A percentile compares a stretch with the other conserved stretches of the same genome.
Conservation (phyloP, 2,888 invertebrate genomes). For the Drosophila nigricruria region DNA sequence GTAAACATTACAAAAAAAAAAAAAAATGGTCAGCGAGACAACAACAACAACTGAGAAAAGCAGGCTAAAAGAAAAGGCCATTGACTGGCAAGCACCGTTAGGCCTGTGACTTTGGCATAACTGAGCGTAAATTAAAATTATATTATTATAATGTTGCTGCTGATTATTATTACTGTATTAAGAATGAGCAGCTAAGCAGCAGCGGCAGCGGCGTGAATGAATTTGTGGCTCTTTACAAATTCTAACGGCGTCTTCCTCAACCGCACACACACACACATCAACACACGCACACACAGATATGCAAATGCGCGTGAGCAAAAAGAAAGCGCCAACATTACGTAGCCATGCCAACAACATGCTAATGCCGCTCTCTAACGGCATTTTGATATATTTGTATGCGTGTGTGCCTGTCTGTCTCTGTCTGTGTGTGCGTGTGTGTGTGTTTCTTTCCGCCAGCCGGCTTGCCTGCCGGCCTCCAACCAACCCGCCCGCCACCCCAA, state of each 20-base stretch:
- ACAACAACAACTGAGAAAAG: conserved; percentile 14
- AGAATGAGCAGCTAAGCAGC: conserved; percentile 27
- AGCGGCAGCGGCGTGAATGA: conserved; percentile 59
- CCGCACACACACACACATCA: conserved; percentile 15
- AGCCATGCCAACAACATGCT: conserved; percentile 69
- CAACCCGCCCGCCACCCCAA: conserved; percentile 10
- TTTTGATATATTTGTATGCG: conserved; percentile 35
- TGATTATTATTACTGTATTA: conserved; percentile 62
- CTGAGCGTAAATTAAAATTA: conserved; percentile 68
- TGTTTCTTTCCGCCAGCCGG: conserved; percentile 57
- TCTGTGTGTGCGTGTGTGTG: conserved; percentile 27
- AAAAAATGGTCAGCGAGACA: conserved; percentile 48
- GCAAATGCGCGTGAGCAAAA: conserved; percentile 63
- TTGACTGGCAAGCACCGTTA: conserved; percentile 59
- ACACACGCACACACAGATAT: conserved; percentile 27
- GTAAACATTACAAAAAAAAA: conserved; percentile 76
- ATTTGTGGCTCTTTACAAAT: conserved; percentile 66
- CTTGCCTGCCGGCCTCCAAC: conserved; percentile 34
- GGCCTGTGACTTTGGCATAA: conserved; percentile 61
- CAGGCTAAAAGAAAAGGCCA: conserved; percentile 44
- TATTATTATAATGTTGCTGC: conserved; percentile 58
- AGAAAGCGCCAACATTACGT: conserved; percentile 78
- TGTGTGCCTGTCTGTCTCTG: not conserved
- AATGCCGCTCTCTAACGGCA: conserved; percentile 69
- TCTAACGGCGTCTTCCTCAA: conserved; percentile 74